These are phyloP conservation scores for Machimus rusticus DNA, from an alignment of 2,888 invertebrate genomes.

Conservation along the genomic window DNA sequence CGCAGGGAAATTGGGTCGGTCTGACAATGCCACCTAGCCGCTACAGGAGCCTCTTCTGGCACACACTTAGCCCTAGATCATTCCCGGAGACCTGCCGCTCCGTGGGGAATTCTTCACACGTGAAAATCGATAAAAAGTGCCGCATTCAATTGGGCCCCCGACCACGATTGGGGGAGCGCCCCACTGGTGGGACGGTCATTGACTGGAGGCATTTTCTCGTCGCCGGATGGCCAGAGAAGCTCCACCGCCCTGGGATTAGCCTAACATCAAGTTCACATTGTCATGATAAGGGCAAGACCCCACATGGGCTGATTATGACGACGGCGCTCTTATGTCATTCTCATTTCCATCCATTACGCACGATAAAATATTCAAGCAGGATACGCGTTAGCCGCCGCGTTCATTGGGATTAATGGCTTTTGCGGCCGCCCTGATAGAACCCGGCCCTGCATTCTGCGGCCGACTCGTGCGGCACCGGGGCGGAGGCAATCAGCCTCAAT, in stretches of 20 bases:
- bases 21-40: neutral
- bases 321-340: conserved; percentile 11
- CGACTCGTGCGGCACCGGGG: neutral
- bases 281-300: neutral
- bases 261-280: neutral
- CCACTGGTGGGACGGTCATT: neutral
- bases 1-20: neutral
- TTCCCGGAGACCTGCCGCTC: neutral
- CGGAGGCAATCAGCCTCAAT: neutral
- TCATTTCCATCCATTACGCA: conserved; percentile 5
- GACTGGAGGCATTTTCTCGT: neutral
- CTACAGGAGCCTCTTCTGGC: neutral
- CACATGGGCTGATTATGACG: neutral
- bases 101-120: neutral
- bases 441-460: neutral
- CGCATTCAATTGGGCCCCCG: neutral
- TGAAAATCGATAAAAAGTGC: conserved; percentile 1
- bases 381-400: neutral
- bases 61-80: neutral
- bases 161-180: neutral
- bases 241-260: neutral
- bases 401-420: neutral
- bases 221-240: neutral
- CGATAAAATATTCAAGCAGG: conserved; percentile 7
- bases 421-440: neutral